Conservation (phyloP, 2,888 invertebrate species). For the Aelia acuminata region DNA sequence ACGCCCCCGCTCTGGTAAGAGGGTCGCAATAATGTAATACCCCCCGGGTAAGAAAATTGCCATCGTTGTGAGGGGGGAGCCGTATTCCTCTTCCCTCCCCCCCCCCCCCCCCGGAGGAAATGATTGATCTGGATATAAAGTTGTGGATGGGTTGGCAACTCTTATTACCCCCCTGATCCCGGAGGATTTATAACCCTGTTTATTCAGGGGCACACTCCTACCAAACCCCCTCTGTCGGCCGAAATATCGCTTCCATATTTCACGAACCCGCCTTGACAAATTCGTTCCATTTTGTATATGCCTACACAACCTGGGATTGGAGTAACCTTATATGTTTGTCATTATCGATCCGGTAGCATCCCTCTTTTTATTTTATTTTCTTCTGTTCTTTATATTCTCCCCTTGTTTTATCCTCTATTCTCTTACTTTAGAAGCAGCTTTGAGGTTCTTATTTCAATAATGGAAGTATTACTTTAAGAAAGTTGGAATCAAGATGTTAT, state of each 20-base stretch:
- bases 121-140: constrained; percentile 57
- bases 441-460: too few relatives aligned
- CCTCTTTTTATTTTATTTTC: neutral
- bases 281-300: constrained; percentile 55
- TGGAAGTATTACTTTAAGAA: too few relatives aligned
- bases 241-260: constrained; percentile 56
- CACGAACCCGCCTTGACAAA: constrained; percentile 20
- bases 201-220: constrained; percentile 47
- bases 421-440: neutral
- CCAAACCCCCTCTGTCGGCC: neutral
- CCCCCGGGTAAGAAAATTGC: constrained; percentile 12
- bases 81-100: neutral
- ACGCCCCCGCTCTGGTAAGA: constrained; percentile 45
- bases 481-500: too few relatives aligned
- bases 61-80: neutral
- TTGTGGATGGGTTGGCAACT: constrained; percentile 49
- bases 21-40: constrained; percentile 45
- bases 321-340: constrained; percentile 36
- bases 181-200: constrained; percentile 53
- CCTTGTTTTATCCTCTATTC: neutral
- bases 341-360: neutral
- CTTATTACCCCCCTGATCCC: constrained; percentile 47
- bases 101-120: neutral
- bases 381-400: too few relatives aligned
- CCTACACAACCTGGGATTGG: constrained; percentile 41